A percentile compares a stretch with the other conserved stretches of the same genome.
Conservation (phyloP, 2,113 vertebrate genomes). For the Melanocharis versteri region DNA sequence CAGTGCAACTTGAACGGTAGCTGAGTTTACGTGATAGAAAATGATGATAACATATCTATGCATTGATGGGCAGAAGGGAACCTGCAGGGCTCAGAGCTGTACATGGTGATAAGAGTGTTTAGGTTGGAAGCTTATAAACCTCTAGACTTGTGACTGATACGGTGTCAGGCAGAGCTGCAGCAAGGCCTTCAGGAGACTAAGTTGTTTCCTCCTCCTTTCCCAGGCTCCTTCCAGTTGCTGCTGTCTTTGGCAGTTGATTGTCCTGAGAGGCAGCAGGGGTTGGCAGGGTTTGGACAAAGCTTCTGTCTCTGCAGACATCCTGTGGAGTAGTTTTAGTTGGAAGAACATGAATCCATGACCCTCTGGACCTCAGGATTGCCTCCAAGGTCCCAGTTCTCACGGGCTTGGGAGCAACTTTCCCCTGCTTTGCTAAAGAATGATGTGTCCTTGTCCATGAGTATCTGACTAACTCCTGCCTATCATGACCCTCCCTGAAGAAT, state of each 20-base stretch:
- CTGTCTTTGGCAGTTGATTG: background rate
- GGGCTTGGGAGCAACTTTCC: background rate
- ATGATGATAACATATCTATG: background rate
- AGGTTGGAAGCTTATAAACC: background rate
- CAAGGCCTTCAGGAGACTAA: background rate
- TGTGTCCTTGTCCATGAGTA: background rate
- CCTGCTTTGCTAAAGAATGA: background rate
- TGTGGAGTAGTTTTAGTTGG: background rate
- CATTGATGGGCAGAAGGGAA: background rate
- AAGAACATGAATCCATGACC: background rate
- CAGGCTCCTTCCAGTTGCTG: background rate
- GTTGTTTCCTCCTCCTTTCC: background rate
- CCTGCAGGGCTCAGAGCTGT: background rate
- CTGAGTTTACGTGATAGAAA: slow-evolving; percentile 11
- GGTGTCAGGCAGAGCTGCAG: background rate
- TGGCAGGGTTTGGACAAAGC: background rate
- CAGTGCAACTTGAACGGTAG: background rate
- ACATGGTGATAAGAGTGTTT: background rate
- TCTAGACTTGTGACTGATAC: background rate
- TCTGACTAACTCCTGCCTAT: background rate
- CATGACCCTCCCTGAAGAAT: background rate
- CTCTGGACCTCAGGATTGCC: background rate
- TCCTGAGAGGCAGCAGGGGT: background rate
- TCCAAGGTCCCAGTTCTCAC: background rate
- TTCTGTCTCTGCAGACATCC: background rate